Base-by-base conservation (phyloP, 1,140 invertebrate genomes). In the Anoplolepis gracilipes region DNA sequence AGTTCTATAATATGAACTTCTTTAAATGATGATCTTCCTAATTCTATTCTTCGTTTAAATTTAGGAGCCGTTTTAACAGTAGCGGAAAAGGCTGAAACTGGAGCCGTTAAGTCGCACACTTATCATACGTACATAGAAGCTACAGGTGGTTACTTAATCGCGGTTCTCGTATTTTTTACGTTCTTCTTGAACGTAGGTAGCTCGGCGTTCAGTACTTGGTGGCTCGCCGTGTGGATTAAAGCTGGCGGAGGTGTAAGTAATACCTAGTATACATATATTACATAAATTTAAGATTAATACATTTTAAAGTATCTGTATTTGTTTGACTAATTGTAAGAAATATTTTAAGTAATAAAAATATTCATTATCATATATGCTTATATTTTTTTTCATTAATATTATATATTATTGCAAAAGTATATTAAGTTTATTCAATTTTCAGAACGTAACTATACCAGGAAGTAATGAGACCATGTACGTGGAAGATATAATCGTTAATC, bases 181-280 rank as follows among this genome's bases (percentile, higher is more conserved):
- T 96, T 97, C 84, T 89, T 96, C 2, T 49, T 97, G 8, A 96
- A 96, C 86, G 95, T 97, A 39, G 95, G 95, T 1, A 95, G 95
- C 22, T 95, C 95, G 19, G 91, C 95, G 0, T 97, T 97, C 79
- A 96, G 96, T 82, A 96, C 96, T 72, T 97, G 96, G 95, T 97
- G 97, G 96, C 93, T 97, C 1, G 96, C 96, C 7, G 92, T 95
- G 82, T 97, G 97, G 97, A 94, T 97, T 36, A 93, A 94, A 61
- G 93, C 93, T 72, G 93, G 95, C 10, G 92, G 93, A 61, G 92
- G 94, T 36, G 95, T 95, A 87, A 95, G 92, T 93, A 86, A 16
- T 1, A 39, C n/a, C n/a, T n/a, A n/a, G n/a, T 1, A n/a, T 69
- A n/a, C n/a, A n/a, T 36, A 4, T 36, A 30, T 53, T 1, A 49